Evolutionary conservation across 1,140 invertebrate genomes (phyloP).

Genomic region (Theocolax elegans): DNA sequence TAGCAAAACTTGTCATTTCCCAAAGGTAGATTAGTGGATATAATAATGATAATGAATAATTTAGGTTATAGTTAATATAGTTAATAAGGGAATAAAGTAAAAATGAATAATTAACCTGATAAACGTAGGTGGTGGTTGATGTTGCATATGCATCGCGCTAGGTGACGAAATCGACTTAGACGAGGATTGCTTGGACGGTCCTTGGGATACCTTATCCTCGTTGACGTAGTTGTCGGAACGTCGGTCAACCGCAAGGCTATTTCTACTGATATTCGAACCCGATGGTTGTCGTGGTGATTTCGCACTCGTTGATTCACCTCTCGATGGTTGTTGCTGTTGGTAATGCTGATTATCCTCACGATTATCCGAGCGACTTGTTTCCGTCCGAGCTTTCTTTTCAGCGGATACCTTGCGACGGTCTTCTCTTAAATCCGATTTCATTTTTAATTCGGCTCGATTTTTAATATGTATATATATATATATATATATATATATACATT

Average conservation of each 20-base stretch:
- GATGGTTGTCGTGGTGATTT: constrained; percentile 1
- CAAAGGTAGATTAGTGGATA: too few species aligned
- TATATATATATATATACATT: constrained; percentile 3
- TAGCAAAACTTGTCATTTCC: too few species aligned
- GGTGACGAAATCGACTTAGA: neutral
- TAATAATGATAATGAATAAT: too few species aligned
- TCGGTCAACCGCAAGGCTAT: neutral
- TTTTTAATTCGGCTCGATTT: neutral
- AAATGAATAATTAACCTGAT: constrained; percentile 40
- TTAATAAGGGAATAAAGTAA: too few species aligned
- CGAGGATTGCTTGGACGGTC: neutral
- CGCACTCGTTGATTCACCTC: neutral
- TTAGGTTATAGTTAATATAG: too few species aligned
- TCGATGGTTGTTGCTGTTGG: neutral
- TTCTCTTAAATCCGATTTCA: constrained; percentile 25
- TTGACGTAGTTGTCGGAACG: constrained; percentile 22
- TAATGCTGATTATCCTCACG: neutral
- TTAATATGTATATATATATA: neutral
- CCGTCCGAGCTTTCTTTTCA: constrained; percentile 24
- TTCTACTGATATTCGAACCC: neutral
- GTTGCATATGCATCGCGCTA: neutral
- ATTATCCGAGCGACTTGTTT: neutral
- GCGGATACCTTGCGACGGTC: constrained; percentile 29
- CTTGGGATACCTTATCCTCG: neutral
- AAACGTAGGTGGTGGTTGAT: constrained; percentile 9